phyloP scores from a whole-genome alignment of 2,113 vertebrate species.

The Laticauda colubrina region DNA sequence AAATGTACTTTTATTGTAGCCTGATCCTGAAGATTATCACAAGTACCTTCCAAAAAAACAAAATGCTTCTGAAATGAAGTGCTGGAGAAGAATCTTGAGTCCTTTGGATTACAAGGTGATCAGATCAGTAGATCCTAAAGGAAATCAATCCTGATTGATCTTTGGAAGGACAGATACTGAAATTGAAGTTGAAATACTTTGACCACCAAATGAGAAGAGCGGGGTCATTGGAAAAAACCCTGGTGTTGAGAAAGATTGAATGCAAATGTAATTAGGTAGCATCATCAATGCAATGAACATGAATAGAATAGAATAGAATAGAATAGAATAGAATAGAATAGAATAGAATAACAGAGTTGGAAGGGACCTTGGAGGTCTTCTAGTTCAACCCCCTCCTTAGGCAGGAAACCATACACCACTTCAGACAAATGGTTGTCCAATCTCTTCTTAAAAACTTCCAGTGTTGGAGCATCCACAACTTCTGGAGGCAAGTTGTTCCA shows the following conservation, averaged over 20 bases:
- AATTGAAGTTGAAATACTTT: no score
- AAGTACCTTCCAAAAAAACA: not conserved
- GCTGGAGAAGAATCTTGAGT: not conserved
- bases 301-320: not conserved
- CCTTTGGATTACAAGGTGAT: not conserved
- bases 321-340: no score
- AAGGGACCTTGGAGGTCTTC: no score
- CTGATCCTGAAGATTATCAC: not conserved
- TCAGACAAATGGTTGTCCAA: no score
- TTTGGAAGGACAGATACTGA: not conserved
- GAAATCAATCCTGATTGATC: not conserved
- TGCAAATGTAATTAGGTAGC: not conserved
- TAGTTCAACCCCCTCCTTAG: no score
- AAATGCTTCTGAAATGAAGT: not conserved
- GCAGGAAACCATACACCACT: no score
- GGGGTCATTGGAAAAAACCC: not conserved
- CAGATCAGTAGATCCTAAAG: not conserved
- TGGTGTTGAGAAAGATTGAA: not conserved
- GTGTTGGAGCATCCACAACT: no score
- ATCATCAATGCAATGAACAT: not conserved
- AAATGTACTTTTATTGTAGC: not conserved
- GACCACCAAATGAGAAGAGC: not conserved
- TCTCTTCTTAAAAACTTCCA: no score
- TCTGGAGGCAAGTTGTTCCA: no score
- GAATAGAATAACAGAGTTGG: no score